Evolutionary conservation across 2,797 vertebrate species (phyloP), one percentile per base, ranked within the genome.

Genomic region (Lepilemur septentrionalis): DNA sequence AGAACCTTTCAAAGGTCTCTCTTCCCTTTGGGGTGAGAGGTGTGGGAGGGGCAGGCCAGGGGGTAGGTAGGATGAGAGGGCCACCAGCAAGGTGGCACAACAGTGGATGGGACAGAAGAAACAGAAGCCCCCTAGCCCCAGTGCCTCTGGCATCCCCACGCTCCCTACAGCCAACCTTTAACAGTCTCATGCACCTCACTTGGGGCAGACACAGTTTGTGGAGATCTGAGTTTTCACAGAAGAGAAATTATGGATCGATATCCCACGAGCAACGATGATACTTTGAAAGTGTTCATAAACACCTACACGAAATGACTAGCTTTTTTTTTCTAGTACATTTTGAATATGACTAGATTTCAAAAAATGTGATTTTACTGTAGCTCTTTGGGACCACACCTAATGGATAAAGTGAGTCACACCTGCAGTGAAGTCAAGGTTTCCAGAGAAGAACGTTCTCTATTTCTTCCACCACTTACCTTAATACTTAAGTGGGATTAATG

Each of bases 301-400:
- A 57, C 38, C 32, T 80, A 17, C 57, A 57, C 52, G 63, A 52
- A 80, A 83, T 25, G n/a, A 17, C 2, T 3, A 50, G n/a, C 20
- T 92, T 72, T 93, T 76, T 90, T 90, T 85, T 91, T 72, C 75
- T 81, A 38, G 10, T 10, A 35, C 6, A 28, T 73, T 94, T 91
- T 43, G 61, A 59, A 82, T 84, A 30, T 10, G 55, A 57, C 55
- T 75, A 46, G 23, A 72, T 69, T 95, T 94, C 65, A 63, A 50
- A 63, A 94, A 80, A 50, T 67, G 7, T 48, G 11, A 32, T 79
- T 81, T 94, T 88, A 81, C 52, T 9, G 2, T 69, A 67, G 52
- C 57, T 85, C 2, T 46, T 76, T 81, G 14, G 13, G 50, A 50
- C 10, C 48, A 61, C 35, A 41, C 15, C 52, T 85, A 11, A 35